These are phyloP conservation scores for Clistopyga incitator DNA, from an alignment of 2,888 invertebrate genomes.

Conservation along the genomic window DNA sequence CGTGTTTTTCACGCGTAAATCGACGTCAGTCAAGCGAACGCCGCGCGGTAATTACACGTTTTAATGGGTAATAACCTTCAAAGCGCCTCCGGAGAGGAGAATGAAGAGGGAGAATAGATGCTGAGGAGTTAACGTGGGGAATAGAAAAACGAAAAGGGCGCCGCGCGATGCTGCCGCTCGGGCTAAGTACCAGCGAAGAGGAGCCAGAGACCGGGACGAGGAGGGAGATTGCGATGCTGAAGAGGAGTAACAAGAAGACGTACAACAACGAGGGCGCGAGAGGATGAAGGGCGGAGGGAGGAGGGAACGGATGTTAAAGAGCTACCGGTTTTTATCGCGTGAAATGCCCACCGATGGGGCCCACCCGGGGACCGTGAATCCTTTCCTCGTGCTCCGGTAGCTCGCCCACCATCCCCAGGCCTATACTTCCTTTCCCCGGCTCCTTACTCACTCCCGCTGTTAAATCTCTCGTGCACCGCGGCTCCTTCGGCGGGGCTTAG, in stretches of 20 bases:
- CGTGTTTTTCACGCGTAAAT: slow-evolving; percentile 34
- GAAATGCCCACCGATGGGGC: slow-evolving; percentile 68
- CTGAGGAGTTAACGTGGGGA: slow-evolving; percentile 31
- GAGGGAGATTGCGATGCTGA: slow-evolving; percentile 20
- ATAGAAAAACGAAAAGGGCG: background rate
- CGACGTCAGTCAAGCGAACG: slow-evolving; percentile 62
- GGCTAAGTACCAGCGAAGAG: slow-evolving; percentile 28
- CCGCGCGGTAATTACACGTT: slow-evolving; percentile 66
- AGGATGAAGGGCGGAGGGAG: slow-evolving; percentile 27
- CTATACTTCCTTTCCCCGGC: slow-evolving; percentile 27
- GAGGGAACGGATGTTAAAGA: slow-evolving; percentile 65
- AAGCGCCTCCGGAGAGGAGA: slow-evolving; percentile 48
- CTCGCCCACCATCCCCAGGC: slow-evolving; percentile 48
- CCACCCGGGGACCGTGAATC: slow-evolving; percentile 63
- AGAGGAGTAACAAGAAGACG: slow-evolving; percentile 27
- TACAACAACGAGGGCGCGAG: background rate
- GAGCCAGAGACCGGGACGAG: background rate
- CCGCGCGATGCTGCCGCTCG: slow-evolving; percentile 25
- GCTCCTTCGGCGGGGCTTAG: slow-evolving; percentile 14
- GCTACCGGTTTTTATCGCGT: slow-evolving; percentile 72
- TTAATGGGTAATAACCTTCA: slow-evolving; percentile 70
- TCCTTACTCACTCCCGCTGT: slow-evolving; percentile 46
- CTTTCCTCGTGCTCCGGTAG: slow-evolving; percentile 42
- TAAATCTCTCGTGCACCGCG: slow-evolving; percentile 23
- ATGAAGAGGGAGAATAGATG: slow-evolving; percentile 26